Evolutionary conservation across 2,888 invertebrate species (phyloP), one percentile per base, ranked within the genome.

Genomic region (Calliopum simillimum): DNA sequence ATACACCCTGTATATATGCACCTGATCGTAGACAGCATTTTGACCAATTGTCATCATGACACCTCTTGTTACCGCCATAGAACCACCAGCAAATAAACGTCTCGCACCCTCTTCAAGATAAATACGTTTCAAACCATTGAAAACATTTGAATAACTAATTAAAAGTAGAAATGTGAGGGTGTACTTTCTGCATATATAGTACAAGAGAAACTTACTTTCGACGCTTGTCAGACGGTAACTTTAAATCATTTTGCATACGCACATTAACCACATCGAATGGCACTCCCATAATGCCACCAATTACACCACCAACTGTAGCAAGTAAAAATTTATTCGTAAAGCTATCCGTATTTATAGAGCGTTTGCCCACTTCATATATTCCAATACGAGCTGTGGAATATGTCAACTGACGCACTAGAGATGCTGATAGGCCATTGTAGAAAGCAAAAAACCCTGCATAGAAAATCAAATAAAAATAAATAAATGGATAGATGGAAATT

Each of bases 221-320:
- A 81, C 97, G 89, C 77, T 92, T 89, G 23, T 95, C 94, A 67
- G 86, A 82, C 6, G 96, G 91, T 63, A 98, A 86, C 87, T 98
- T 99, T 12, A 98, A 90, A 87, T 99, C 99, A 88, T 99, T 99
- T 86, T 99, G 99, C 97, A 99, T 97, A 77, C 99, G 88, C 4
- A 99, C 99, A 88, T 99, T 99, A 61, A 99, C 92, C 88, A 99
- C 89, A 88, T 99, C 99, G 8, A 95, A 96, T 1, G 99, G 99
- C 13, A 97, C 96, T 0, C 97, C 98, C 5, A 98, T 91, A 78
- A 97, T 89, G 1, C 99, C 98, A 44, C 98, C 98, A 56, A 91
- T 90, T 65, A 93, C 92, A 0, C 99, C 99, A 43, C 96, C 93
- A 6, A 92, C 76, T 5, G 93, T 94, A 51, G 98, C 98, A 73